A percentile compares a stretch with the other conserved stretches of the same genome.
phyloP scores from a whole-genome alignment of 2,113 vertebrate genomes.

The Bujurquina vittata region DNA sequence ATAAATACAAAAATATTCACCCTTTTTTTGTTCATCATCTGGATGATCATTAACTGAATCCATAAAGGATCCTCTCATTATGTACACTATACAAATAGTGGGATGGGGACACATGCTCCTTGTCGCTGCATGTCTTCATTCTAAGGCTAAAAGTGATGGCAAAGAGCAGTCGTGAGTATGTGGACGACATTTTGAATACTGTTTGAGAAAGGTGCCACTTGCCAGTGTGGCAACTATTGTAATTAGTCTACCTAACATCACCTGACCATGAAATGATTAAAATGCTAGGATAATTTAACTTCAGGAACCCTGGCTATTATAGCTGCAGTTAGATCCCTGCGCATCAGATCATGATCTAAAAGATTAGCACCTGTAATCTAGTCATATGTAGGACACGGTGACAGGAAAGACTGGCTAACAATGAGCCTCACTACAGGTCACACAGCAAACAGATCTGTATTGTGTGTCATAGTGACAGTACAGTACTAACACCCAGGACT shows the following conservation, averaged over 20 bases:
- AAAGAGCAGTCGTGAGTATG: conserved; percentile 25
- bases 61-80: conserved; percentile 13
- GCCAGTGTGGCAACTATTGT: not conserved
- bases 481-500: not conserved
- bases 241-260: not conserved
- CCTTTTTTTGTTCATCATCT: not conserved
- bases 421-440: not conserved
- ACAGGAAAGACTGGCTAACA: not conserved
- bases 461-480: not conserved
- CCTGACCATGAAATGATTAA: not conserved
- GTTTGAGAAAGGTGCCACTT: not conserved
- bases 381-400: not conserved
- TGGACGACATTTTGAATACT: not conserved
- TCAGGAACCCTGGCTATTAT: not conserved
- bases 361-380: conserved; percentile 40
- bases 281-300: not conserved
- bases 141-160: conserved; percentile 57
- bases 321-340: not conserved
- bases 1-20: conserved; percentile 79
- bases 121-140: conserved; percentile 7
- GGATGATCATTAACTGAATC: conserved; percentile 5
- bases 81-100: conserved; percentile 27
- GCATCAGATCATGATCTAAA: not conserved
- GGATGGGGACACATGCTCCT: not conserved
- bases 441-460: not conserved